A percentile compares a stretch with the other conserved stretches of the same genome.
phyloP scores from a whole-genome alignment of 1,140 invertebrate species.

The Eueides isabella region DNA sequence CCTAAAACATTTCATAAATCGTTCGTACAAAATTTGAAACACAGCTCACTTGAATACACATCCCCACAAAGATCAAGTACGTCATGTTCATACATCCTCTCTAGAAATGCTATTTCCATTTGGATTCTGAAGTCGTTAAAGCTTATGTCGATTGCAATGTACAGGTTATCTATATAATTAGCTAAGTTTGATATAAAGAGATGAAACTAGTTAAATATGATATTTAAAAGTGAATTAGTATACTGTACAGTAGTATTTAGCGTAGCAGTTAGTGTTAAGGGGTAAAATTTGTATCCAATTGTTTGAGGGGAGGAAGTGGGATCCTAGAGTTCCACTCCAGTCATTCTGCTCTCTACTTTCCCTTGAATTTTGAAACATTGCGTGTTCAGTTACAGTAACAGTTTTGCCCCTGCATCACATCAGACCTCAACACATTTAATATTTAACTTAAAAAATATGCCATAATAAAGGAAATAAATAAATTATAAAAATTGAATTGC shows the following conservation, averaged over 20 bases:
- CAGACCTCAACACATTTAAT: too few species aligned
- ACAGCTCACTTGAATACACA: neutral
- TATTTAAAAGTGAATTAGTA: neutral
- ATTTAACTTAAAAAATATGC: neutral
- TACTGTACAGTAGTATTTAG: too few species aligned
- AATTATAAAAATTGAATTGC: slow-evolving; percentile 39
- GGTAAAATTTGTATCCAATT: too few species aligned
- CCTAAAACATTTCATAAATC: neutral
- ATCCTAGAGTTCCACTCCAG: too few species aligned
- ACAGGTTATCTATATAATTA: slow-evolving; percentile 5
- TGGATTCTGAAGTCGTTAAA: neutral
- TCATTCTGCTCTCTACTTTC: too few species aligned
- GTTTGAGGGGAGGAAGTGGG: too few species aligned
- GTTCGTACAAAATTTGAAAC: neutral
- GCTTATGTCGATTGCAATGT: slow-evolving; percentile 1
- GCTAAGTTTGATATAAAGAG: neutral
- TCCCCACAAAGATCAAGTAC: neutral
- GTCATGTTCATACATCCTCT: slow-evolving; percentile 5
- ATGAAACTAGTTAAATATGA: too few species aligned
- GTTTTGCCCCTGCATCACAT: too few species aligned
- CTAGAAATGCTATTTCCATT: slow-evolving; percentile 14
- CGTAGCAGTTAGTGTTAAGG: too few species aligned
- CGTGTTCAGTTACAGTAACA: too few species aligned
- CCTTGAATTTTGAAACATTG: too few species aligned
- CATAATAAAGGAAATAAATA: neutral